A percentile compares a stretch with the other conserved stretches of the same genome.
phyloP scores from a whole-genome alignment of 2,797 vertebrate genomes.

The Sorex maritimensis region DNA sequence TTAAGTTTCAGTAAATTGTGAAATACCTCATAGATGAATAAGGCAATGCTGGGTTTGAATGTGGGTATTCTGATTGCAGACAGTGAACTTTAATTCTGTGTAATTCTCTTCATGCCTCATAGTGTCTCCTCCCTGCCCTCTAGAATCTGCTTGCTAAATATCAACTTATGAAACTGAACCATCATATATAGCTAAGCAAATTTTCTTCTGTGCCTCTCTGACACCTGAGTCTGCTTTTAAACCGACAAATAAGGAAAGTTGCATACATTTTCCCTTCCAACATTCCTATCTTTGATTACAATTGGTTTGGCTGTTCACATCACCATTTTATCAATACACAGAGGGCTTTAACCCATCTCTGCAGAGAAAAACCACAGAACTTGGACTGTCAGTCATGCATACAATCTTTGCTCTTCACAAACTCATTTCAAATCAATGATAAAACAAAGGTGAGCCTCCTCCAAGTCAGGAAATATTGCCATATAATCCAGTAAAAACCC shows the following conservation, averaged over 20 bases:
- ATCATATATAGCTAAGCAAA: conserved; percentile 39
- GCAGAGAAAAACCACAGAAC: conserved; percentile 56
- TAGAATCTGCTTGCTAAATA: conserved; percentile 53
- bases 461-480: background rate
- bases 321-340: conserved; percentile 49
- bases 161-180: conserved; percentile 44
- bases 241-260: background rate
- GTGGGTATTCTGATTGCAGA: no score
- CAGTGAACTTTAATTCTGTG: background rate
- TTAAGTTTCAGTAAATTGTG: background rate
- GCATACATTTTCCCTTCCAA: background rate
- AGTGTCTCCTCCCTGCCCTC: background rate
- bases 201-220: conserved; percentile 28
- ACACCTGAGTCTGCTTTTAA: conserved; percentile 23
- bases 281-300: background rate
- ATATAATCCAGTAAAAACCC: background rate
- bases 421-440: conserved; percentile 59
- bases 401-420: conserved; percentile 62
- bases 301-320: conserved; percentile 41
- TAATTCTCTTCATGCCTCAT: background rate
- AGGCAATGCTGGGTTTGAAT: background rate
- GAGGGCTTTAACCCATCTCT: conserved; percentile 9
- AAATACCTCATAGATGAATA: background rate
- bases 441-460: background rate
- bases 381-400: conserved; percentile 44